phyloP scores from a whole-genome alignment of 2,113 vertebrate species.

The Lamprologus tigripictilis region DNA sequence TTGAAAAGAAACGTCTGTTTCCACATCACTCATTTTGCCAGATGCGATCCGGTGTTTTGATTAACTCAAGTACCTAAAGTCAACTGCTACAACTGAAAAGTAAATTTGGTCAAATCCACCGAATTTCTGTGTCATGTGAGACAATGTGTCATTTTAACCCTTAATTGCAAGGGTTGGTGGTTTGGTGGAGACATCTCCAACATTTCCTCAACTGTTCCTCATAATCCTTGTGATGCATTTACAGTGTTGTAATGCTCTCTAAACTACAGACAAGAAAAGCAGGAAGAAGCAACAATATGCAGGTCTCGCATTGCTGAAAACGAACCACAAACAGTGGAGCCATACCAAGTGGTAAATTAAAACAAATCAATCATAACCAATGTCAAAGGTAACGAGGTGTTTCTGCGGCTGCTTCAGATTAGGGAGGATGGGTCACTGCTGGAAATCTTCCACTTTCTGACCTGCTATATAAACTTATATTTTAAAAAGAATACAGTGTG shows the following conservation, averaged over 20 bases:
- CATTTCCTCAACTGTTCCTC: not conserved
- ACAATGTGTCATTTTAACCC: not conserved
- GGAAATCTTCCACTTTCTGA: not conserved
- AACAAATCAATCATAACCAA: not conserved
- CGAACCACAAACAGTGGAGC: not conserved
- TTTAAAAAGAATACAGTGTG: not conserved
- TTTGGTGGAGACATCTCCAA: not conserved
- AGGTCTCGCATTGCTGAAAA: not conserved
- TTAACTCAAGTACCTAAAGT: not conserved
- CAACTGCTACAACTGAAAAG: not conserved
- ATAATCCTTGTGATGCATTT: not conserved
- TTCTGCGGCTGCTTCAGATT: not conserved
- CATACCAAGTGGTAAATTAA: not conserved
- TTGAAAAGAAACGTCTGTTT: not conserved
- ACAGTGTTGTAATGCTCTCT: not conserved
- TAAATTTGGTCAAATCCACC: not conserved
- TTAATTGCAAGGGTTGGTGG: not conserved
- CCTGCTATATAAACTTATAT: not conserved
- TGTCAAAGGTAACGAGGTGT: not conserved
- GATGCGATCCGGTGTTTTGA: rapidly evolving
- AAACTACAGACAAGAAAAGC: not conserved
- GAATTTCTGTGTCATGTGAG: not conserved
- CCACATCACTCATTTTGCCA: not conserved
- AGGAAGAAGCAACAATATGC: not conserved
- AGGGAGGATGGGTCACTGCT: not conserved